These are phyloP conservation scores for Spisula subtruncata DNA, from an alignment of 2,888 invertebrate genomes.

Conservation along the genomic window DNA sequence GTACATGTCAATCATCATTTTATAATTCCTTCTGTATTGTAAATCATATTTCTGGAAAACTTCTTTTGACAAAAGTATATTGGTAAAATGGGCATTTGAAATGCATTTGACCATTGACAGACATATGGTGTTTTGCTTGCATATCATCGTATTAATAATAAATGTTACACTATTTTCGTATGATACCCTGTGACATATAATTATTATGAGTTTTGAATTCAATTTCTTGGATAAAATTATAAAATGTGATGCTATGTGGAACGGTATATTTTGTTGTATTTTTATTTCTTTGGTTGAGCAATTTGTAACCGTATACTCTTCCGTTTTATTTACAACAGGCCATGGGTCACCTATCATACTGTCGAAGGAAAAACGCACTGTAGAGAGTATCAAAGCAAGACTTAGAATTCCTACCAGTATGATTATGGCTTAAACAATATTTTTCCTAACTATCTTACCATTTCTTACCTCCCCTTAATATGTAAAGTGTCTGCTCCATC, in stretches of 20 bases:
- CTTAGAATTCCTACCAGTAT: conserved; percentile 80
- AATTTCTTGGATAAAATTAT: no score
- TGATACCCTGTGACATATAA: no score
- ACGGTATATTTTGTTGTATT: neutral
- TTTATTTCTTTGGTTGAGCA: neutral
- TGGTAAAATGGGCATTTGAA: no score
- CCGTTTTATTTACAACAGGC: conserved; percentile 71
- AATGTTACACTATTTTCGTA: no score
- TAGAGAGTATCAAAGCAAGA: conserved; percentile 81
- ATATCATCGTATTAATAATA: no score
- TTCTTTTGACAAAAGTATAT: no score
- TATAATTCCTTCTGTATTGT: no score
- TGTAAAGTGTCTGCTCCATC: conserved; percentile 11
- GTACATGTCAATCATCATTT: no score
- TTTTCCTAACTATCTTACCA: neutral
- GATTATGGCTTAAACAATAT: conserved; percentile 65
- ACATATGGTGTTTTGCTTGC: no score
- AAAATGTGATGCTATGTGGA: neutral
- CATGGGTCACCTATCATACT: conserved; percentile 77
- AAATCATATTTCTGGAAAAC: no score
- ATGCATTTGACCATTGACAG: no score
- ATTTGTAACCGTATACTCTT: neutral
- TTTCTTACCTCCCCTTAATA: conserved; percentile 15
- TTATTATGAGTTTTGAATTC: no score
- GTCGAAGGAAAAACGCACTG: conserved; percentile 81